These are phyloP conservation scores for Syngnathus rostellatus DNA, from an alignment of 2,797 vertebrate genomes.

Conservation along the genomic window DNA sequence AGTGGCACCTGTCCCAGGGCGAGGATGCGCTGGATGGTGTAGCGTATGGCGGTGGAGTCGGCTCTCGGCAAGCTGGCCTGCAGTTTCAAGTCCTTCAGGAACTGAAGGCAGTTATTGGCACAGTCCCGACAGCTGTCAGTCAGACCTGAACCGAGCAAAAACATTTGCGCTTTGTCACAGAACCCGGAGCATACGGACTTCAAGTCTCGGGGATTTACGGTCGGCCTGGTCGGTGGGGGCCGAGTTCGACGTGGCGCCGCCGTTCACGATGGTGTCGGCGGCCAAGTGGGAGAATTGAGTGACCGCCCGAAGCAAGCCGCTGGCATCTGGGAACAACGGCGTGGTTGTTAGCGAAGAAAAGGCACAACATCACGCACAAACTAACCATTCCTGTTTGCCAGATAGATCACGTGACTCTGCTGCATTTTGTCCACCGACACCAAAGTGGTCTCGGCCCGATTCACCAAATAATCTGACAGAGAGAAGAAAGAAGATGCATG, in stretches of 20 bases:
- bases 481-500: background rate
- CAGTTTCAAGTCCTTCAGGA: slow-evolving; percentile 66
- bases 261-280: slow-evolving; percentile 82
- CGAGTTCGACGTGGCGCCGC: slow-evolving; percentile 76
- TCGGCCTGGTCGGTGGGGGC: slow-evolving; percentile 83
- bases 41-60: slow-evolving; percentile 51
- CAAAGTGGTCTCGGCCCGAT: slow-evolving; percentile 71
- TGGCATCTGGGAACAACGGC: slow-evolving; percentile 59
- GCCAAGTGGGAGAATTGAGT: slow-evolving; percentile 84
- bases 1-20: slow-evolving; percentile 54
- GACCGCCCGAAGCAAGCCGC: slow-evolving; percentile 73
- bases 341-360: background rate
- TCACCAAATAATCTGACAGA: slow-evolving; percentile 83
- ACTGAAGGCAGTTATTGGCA: slow-evolving; percentile 64
- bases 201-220: slow-evolving; percentile 57
- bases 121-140: slow-evolving; percentile 66
- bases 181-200: too few species aligned
- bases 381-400: slow-evolving; percentile 61
- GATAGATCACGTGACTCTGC: slow-evolving; percentile 60
- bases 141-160: slow-evolving; percentile 42
- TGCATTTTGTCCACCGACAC: slow-evolving; percentile 75
- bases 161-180: too few species aligned
- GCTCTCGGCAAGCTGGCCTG: slow-evolving; percentile 58
- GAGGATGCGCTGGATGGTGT: slow-evolving; percentile 60
- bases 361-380: background rate